Percentiles rank a stretch among this genome's conserved stretches.
phyloP scores from a whole-genome alignment of 2,113 vertebrate species.

The Corvus hawaiiensis region DNA sequence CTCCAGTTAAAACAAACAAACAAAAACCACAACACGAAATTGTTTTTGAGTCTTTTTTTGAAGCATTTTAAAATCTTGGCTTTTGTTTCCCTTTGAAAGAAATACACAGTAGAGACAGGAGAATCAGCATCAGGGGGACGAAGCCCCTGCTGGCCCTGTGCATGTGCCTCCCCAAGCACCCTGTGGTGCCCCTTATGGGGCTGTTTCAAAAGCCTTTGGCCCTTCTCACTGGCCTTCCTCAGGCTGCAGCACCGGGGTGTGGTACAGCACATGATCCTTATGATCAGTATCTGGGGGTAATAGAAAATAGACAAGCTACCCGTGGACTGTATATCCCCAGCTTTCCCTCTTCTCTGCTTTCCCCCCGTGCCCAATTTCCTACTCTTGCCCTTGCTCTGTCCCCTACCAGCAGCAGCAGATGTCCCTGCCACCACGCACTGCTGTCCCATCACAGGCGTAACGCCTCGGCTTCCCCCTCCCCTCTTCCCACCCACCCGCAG shows the following conservation, averaged over 20 bases:
- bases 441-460: fast-evolving
- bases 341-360: not conserved
- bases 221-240: not conserved
- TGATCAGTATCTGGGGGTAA: fast-evolving
- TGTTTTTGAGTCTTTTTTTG: not conserved
- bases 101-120: not conserved
- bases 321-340: too few relatives aligned
- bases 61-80: not conserved
- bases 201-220: not conserved
- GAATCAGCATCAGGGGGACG: not conserved
- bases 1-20: not conserved
- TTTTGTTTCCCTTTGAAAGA: not conserved
- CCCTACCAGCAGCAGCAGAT: not conserved
- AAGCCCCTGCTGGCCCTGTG: too few relatives aligned
- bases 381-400: not conserved
- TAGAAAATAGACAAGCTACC: not conserved
- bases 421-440: not conserved
- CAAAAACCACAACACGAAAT: not conserved
- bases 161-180: fast-evolving
- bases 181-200: fast-evolving
- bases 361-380: not conserved
- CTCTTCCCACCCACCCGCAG: not conserved
- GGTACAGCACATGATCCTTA: not conserved
- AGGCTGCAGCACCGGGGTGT: not conserved
- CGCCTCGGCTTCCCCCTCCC: not conserved